Evolutionary conservation across 2,888 invertebrate species (phyloP), one percentile per base, ranked within the genome.

Genomic region (Trissoscelio sp.): DNA sequence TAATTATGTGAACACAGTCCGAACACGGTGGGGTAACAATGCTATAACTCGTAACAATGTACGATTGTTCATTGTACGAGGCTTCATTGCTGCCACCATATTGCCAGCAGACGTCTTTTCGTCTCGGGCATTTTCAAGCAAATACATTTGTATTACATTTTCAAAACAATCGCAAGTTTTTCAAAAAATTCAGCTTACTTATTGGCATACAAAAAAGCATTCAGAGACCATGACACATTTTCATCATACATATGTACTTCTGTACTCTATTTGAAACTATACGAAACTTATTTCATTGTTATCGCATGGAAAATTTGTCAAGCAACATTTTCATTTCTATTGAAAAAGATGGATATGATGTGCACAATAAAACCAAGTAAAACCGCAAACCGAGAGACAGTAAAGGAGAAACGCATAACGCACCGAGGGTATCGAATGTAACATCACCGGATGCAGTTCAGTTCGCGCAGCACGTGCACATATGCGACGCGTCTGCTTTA

Each of bases 21-120:
- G 85, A 86, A 86, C 89, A 88, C 86, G 87, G 88, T 89, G 90
- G 88, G 89, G 89, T 91, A 91, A 91, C 91, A 91, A 91, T 91
- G 90, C 91, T 88, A 90, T 91, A 91, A 91, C 91, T 90, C 90
- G 89, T 90, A 91, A 91, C 91, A 91, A 91, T 91, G 91, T 91
- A 90, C 91, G 87, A 91, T 91, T 91, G 91, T 91, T 91, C 91
- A 91, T 91, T 91, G 91, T 91, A 88, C 87, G 85, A 60, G 73
- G 79, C 75, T 79, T 39, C 66, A 53, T 74, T 69, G 79, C 79
- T 55, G 24, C 73, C 77, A 72, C 57, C 44, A 44, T 57, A 66
- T 44, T 57, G 75, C 80, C 67, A n/a, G 51, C 39, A 18, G 34
- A 55, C 75, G 44, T 62, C 48, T 55, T 66, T 67, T 79, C 67